Conservation (phyloP, 2,888 invertebrate species). For the Cynaeus angustus region DNA sequence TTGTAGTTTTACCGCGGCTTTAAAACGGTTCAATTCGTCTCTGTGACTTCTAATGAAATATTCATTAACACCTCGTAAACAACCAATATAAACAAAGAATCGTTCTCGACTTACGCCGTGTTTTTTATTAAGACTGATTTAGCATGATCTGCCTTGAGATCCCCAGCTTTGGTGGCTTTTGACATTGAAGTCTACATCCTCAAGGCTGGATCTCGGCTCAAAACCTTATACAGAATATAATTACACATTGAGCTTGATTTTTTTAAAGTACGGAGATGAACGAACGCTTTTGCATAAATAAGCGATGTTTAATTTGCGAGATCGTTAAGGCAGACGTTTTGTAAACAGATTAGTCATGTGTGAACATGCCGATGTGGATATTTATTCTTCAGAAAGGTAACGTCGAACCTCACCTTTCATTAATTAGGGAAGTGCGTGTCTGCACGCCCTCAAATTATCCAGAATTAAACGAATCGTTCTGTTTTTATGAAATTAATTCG, state of each 20-base stretch:
- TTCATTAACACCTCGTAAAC: constrained; percentile 15
- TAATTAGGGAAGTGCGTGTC: constrained; percentile 35
- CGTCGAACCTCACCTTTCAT: constrained; percentile 24
- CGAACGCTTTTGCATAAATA: constrained; percentile 13
- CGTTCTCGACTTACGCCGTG: neutral
- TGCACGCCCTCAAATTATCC: constrained; percentile 27
- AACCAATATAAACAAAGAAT: constrained; percentile 1
- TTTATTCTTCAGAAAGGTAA: constrained; percentile 11
- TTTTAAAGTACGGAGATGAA: too few species aligned
- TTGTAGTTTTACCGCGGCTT: neutral
- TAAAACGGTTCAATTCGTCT: neutral
- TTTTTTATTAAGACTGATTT: too few species aligned
- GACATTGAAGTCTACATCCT: too few species aligned
- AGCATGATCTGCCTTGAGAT: too few species aligned
- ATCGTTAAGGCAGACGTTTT: constrained; percentile 19
- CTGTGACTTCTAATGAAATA: constrained; percentile 9
- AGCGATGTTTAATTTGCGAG: constrained; percentile 15
- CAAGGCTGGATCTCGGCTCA: too few species aligned
- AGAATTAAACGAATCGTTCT: constrained; percentile 2
- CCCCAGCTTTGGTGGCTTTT: too few species aligned
- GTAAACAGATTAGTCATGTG: constrained; percentile 34
- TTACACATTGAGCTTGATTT: too few species aligned
- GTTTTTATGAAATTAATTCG: constrained; percentile 23
- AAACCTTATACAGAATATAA: too few species aligned
- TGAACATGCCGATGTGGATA: constrained; percentile 13